Percentiles rank a stretch among this genome's conserved stretches.
These are phyloP conservation scores for Ctenosaura bakeri DNA, from an alignment of 2,797 vertebrate genomes.

Conservation along the genomic window DNA sequence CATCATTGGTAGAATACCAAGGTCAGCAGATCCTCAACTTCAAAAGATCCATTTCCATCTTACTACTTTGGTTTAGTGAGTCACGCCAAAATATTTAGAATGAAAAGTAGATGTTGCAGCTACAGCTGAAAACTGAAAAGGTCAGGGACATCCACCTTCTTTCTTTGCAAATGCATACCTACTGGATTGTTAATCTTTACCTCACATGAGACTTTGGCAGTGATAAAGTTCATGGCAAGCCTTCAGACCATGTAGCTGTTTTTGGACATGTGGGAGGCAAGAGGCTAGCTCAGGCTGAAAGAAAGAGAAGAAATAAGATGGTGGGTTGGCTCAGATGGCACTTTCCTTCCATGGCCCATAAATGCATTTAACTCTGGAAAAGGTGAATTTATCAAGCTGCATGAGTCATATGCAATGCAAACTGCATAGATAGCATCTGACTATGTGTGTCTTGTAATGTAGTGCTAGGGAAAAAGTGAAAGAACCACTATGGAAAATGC, in stretches of 20 bases:
- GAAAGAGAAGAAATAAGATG: constrained; percentile 26
- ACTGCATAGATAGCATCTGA: not conserved
- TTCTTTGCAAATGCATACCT: constrained; percentile 20
- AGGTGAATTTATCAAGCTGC: not conserved
- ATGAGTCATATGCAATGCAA: constrained; percentile 5
- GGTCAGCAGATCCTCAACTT: not conserved
- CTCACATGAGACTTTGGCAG: constrained; percentile 35
- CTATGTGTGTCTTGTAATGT: not conserved
- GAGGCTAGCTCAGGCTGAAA: constrained; percentile 18
- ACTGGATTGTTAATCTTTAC: constrained; percentile 36
- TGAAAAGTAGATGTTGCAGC: not conserved
- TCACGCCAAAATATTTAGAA: constrained; percentile 6
- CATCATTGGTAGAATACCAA: not conserved
- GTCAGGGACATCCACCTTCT: constrained; percentile 1
- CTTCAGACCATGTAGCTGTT: constrained; percentile 22
- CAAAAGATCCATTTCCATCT: not conserved
- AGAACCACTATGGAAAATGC: not conserved
- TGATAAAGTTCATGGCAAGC: constrained; percentile 30
- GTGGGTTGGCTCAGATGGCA: constrained; percentile 17
- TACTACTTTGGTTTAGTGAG: not conserved
- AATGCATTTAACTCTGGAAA: not conserved
- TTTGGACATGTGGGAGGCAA: constrained; percentile 1
- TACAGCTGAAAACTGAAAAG: constrained; percentile 6
- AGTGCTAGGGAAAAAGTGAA: not conserved
- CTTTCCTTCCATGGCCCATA: not conserved